Evolutionary conservation across 2,888 invertebrate genomes (phyloP), one percentile per base, ranked within the genome.

Genomic region (Cryptosula pallasiana): DNA sequence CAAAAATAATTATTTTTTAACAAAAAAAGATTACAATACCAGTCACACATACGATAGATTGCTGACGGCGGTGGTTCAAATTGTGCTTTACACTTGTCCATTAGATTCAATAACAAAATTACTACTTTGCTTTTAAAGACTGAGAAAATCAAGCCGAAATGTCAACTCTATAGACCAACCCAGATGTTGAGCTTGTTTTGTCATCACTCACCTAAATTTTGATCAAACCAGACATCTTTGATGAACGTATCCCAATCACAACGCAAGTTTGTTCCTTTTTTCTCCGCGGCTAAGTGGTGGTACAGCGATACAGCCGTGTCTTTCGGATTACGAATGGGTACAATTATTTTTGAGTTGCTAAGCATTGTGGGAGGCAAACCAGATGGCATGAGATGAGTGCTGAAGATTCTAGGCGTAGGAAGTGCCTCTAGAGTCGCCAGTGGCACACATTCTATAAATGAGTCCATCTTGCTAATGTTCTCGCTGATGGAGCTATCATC

Each of bases 291-390:
- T 32, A 63, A 32, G 34, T 63, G 63, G 27, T 34, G 34, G n/a
- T 32, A 63, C 9, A 63, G 63, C 20, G 63, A 63, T 27, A 63
- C 63, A 3, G 63, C 63, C 9, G 63, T 63, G 63, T 63, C 63
- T n/a, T 63, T 63, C 5, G 63, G 63, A 34, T 63, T 27, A 32
- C 63, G 27, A 32, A 63, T 63, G 2, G 63, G 63, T 13, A 63
- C 63, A 9, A 63, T n/a, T 13, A 63, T 32, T 32, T 63, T 63
- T 3, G 63, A 63, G 32, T 63, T 63, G 16, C 32, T 32, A 34
- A 63, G 32, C 1, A 63, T 2, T 2, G 29, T 13, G 5, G 63
- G n/a, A 29, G 63, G 63, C 20, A 63, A 27, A 27, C 63, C 63
- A 32, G 63, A 32, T 63, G 63, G 63, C 63, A 63, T 27, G 16